Base-by-base conservation (phyloP, 1,140 invertebrate genomes). In the Brachionus plicatilis region DNA sequence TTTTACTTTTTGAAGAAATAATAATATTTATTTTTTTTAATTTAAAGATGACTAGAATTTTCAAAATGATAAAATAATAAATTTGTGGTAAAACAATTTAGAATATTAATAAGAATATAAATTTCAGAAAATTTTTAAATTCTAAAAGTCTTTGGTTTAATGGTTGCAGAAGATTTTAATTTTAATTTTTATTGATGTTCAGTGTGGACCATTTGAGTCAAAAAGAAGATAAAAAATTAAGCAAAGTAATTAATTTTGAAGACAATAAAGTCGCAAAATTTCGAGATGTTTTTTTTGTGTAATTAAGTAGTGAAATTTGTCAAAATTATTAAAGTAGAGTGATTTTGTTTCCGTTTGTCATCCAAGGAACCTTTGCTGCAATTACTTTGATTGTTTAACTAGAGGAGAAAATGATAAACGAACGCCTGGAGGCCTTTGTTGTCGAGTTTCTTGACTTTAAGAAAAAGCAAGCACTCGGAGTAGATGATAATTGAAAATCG, bases 401-500 rank as follows among this genome's bases (percentile, higher is more conserved):
- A 6, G 45, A 27, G 27, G 12, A 0, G 66, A 70, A 70, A 0
- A 29, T 29, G 24, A 70, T 43, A 76, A 76, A 72, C 43, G 43
- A 75, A 75, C 45, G 43, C 72, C 43, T 50, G 24, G 43, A 20
- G 72, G 20, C 72, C 50, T 53, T 50, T 76, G 12, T 50, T 50
- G 20, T 53, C 72, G 47, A 76, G 72, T 53, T 76, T 50, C 24
- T 76, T 76, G 72, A 76, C 72, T 76, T 76, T 76, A 47, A 50
- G 11, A 50, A 50, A 47, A 76, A 76, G 27, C n/a, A 47, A 50
- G 41, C 41, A 76, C 27, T 47, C 24, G 47, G n/a, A 76, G 43
- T 50, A 76, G 33, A 76, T 76, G 72, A 76, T 76, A 76, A 76
- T 76, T 76, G 47, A 76, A 37, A 76, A 76, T 27, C 20, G 43